These are phyloP conservation scores for Chaetodon trifasciatus DNA, from an alignment of 2,797 vertebrate species.

Conservation along the genomic window DNA sequence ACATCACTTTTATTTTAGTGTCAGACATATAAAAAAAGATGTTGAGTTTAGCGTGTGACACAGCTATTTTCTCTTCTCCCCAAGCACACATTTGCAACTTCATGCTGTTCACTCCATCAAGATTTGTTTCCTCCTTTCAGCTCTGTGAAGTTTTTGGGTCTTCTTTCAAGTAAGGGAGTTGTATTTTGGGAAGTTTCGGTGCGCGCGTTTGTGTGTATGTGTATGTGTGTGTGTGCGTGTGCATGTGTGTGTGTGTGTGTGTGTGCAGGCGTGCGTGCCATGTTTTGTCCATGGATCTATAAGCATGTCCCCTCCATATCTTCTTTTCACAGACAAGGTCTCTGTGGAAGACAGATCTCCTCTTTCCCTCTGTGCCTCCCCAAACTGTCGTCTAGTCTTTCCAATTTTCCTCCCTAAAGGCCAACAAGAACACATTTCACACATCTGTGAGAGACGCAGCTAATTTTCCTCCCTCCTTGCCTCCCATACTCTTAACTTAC, in stretches of 20 bases:
- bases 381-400: constrained; percentile 74
- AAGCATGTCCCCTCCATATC: constrained; percentile 79
- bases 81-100: constrained; percentile 62
- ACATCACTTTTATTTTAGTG: constrained; percentile 49
- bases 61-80: constrained; percentile 70
- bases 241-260: constrained; percentile 13
- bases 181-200: constrained; percentile 67
- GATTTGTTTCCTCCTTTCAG: constrained; percentile 31
- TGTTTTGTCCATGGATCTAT: constrained; percentile 74
- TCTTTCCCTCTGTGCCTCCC: constrained; percentile 72
- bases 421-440: constrained; percentile 75
- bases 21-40: constrained; percentile 37
- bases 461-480: not conserved
- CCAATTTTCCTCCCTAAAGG: constrained; percentile 77
- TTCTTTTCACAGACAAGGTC: constrained; percentile 82
- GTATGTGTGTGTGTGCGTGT: constrained; percentile 13
- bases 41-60: constrained; percentile 57
- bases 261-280: constrained; percentile 14
- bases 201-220: too few relatives aligned
- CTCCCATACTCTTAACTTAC: constrained; percentile 30
- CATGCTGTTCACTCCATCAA: constrained; percentile 63
- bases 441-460: constrained; percentile 63
- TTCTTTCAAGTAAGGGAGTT: constrained; percentile 56
- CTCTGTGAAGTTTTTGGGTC: constrained; percentile 60
- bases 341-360: constrained; percentile 80